Evolutionary conservation across 1,140 invertebrate species (phyloP).

Genomic region (Philotrypesis tridentata): DNA sequence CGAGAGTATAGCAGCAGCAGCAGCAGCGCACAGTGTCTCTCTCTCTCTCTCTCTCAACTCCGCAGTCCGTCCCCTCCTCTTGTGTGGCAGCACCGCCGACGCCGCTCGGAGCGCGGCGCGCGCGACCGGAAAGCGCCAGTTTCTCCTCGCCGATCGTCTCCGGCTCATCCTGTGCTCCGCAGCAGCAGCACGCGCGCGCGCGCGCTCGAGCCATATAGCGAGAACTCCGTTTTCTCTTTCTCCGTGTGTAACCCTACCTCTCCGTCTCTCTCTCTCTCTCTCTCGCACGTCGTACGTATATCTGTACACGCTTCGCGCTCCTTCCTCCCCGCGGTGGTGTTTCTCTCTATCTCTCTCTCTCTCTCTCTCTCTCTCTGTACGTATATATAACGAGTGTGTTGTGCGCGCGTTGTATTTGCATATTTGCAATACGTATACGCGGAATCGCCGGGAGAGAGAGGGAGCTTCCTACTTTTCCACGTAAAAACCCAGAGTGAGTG

Average conservation of each 20-base stretch:
- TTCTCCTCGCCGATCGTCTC: slow-evolving; percentile 66
- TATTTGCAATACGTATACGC: neutral
- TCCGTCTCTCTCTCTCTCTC: neutral
- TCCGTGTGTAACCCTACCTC: neutral
- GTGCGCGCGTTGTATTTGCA: neutral
- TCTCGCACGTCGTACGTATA: too few relatives aligned
- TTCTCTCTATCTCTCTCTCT: neutral
- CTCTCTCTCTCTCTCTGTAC: too few relatives aligned
- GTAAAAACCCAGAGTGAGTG: neutral
- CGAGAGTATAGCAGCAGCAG: too few relatives aligned
- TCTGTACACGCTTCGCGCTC: too few relatives aligned
- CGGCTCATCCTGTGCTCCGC: slow-evolving; percentile 48
- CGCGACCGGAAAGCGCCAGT: slow-evolving; percentile 69
- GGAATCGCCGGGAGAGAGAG: too few relatives aligned
- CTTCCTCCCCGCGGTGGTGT: neutral
- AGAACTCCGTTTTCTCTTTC: neutral
- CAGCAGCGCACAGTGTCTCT: slow-evolving; percentile 1
- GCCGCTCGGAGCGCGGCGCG: neutral
- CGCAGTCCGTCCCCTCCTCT: slow-evolving; percentile 32
- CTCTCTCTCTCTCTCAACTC: slow-evolving; percentile 50
- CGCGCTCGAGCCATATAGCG: too few relatives aligned
- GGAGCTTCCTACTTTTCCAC: neutral
- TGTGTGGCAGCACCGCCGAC: slow-evolving; percentile 13
- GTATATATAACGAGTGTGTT: too few relatives aligned
- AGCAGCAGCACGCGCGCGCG: too few relatives aligned